Evolutionary conservation across 1,140 invertebrate genomes (phyloP).

Genomic region (Mizuhopecten yessoensis): DNA sequence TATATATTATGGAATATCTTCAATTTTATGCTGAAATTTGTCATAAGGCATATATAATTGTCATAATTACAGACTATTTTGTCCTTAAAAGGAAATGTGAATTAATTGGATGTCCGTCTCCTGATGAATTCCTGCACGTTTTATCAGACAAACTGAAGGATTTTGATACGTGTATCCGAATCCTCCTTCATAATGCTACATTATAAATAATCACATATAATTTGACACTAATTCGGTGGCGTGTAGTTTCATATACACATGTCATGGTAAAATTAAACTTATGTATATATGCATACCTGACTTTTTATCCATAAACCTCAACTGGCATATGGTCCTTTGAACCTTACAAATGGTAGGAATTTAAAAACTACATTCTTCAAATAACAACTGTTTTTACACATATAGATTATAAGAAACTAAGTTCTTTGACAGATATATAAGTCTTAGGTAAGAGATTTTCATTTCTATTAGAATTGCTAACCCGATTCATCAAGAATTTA

Average conservation of each 20-base stretch:
- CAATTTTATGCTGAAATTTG: no score
- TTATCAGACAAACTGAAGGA: neutral
- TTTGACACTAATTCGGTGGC: neutral
- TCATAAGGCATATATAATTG: neutral
- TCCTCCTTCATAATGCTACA: neutral
- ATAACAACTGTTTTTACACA: neutral
- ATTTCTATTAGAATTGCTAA: no score
- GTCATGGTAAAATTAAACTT: neutral
- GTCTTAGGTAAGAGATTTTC: no score
- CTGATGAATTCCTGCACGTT: neutral
- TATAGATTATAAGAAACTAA: neutral
- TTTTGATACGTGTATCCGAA: neutral
- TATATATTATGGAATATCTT: no score
- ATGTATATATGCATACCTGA: slow-evolving; percentile 2
- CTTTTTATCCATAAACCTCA: neutral
- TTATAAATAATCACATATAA: neutral
- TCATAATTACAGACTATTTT: neutral
- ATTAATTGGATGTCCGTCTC: neutral
- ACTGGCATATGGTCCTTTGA: neutral
- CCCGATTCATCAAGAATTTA: no score
- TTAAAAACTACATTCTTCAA: slow-evolving; percentile 18
- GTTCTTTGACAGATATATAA: no score
- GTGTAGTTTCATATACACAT: neutral
- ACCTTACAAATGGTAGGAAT: neutral
- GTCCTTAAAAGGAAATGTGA: neutral